phyloP scores from a whole-genome alignment of 2,113 vertebrate species.

The Strix aluco region DNA sequence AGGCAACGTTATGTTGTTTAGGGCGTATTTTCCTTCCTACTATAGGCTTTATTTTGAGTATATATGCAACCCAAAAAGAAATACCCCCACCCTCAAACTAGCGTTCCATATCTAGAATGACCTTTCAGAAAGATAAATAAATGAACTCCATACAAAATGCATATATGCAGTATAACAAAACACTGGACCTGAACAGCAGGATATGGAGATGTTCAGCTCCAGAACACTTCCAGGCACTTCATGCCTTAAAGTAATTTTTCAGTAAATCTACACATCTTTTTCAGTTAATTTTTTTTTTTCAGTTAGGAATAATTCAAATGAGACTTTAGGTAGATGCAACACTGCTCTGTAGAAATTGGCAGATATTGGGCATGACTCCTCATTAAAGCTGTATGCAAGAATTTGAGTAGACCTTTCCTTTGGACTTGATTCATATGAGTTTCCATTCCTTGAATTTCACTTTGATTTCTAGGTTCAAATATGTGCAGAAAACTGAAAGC shows the following conservation, averaged over 20 bases:
- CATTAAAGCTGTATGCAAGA: constrained; percentile 12
- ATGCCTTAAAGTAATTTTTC: background rate
- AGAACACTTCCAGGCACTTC: background rate
- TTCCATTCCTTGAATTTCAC: constrained; percentile 27
- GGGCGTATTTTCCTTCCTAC: background rate
- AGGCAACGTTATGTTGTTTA: background rate
- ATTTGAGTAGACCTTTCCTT: constrained; percentile 19
- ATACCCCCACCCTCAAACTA: background rate
- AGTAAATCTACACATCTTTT: background rate
- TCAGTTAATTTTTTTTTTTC: background rate
- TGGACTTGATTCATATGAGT: constrained; percentile 20
- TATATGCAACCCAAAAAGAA: background rate
- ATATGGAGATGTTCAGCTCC: background rate
- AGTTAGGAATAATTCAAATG: background rate
- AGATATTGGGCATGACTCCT: background rate
- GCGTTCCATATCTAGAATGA: background rate
- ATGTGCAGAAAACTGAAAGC: background rate
- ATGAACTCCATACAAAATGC: background rate
- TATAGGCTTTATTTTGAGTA: background rate
- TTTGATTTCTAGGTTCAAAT: constrained; percentile 33
- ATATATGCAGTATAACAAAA: background rate
- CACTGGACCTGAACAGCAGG: background rate
- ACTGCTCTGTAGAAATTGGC: background rate
- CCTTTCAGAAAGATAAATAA: background rate
- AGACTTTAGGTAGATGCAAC: background rate